Percentiles rank a stretch among this genome's conserved stretches.
Conservation (phyloP, 2,113 vertebrate species). For the Vicugna pacos region DNA sequence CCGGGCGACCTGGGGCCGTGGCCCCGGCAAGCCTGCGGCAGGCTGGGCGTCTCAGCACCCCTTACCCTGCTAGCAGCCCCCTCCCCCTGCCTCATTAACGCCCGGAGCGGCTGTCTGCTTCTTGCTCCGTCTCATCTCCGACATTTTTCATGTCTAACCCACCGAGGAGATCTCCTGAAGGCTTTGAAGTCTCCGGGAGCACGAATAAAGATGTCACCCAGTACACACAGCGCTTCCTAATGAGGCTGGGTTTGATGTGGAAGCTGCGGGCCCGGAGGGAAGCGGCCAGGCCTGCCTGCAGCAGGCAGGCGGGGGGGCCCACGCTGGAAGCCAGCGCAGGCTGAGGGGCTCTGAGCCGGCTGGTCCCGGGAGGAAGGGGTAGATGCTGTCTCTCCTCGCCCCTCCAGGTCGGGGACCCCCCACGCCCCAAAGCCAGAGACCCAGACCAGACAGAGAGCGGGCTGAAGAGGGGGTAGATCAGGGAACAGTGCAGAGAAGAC, state of each 20-base stretch:
- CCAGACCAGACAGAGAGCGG: neutral
- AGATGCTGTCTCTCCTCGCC: neutral
- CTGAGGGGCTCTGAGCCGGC: neutral
- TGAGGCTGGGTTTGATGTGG: slow-evolving; percentile 89
- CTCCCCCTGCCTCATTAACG: slow-evolving; percentile 86
- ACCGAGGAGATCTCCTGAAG: slow-evolving; percentile 89
- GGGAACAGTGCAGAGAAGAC: no score
- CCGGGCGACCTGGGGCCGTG: neutral
- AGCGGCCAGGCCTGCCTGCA: slow-evolving; percentile 25
- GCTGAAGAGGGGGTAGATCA: neutral
- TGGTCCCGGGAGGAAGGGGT: neutral
- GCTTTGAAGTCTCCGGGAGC: slow-evolving; percentile 90
- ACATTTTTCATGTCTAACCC: slow-evolving; percentile 88
- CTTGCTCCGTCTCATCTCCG: slow-evolving; percentile 84
- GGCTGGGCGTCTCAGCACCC: neutral
- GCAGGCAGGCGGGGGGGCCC: slow-evolving; percentile 50
- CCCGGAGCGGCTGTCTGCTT: slow-evolving; percentile 80
- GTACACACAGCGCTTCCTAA: slow-evolving; percentile 87
- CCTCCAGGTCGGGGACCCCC: neutral
- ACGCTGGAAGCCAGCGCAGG: neutral
- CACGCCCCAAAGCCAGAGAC: neutral
- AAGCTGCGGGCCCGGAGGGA: slow-evolving; percentile 84
- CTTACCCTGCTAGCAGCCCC: slow-evolving; percentile 26
- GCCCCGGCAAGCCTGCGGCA: accelerated
- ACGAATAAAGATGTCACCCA: slow-evolving; percentile 90